Base-by-base conservation (phyloP, 2,797 vertebrate genomes). In the Microctenopoma lineatum region DNA sequence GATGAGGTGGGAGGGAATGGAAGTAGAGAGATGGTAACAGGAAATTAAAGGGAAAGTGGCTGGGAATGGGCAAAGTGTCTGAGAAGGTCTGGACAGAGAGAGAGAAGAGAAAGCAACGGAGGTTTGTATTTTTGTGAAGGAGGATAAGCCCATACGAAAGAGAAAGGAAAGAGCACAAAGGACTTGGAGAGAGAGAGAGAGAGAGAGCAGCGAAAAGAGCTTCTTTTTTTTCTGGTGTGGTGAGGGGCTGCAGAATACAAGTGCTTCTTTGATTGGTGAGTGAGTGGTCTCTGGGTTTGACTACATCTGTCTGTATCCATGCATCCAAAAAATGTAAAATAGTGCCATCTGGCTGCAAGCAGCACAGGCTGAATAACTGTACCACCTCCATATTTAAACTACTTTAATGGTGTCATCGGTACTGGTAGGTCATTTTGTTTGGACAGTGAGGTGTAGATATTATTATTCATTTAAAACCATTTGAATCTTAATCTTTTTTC, bases 321-420 rank as follows among this genome's bases (percentile, higher is more conserved):
- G 70, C 57, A n/a, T 66, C 52, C 70, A 70, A 61, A 73, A 21
- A 75, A 68, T 80, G 70, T 82, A 75, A 78, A 90, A 92, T 69
- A 83, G 89, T 83, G 90, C 93, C 93, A 92, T 74, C 93, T 94
- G 92, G 92, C 90, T 90, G 92, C 18, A 10, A 65, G 64, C 42
- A 29, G 50, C 39, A 48, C 66, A 61, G 21, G 27, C 7, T 66
- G 41, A 32, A 59, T 13, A 32, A 38, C 34, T 46, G 36, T 12
- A 32, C 44, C 45, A 8, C 58, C 32, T 56, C 47, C 39, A 56
- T 63, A 38, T 70, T 38, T 77, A 10, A 59, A 26, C 15, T n/a
- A 0, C 7, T 56, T 25, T 26, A 29, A 56, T 79, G 12, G 55
- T 45, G 15, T 36, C 6, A n/a, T 58, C 12, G 12, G 10, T 29